A percentile compares a stretch with the other conserved stretches of the same genome.
phyloP scores from a whole-genome alignment of 2,888 invertebrate genomes.

The Drosophila nr. medialis region DNA sequence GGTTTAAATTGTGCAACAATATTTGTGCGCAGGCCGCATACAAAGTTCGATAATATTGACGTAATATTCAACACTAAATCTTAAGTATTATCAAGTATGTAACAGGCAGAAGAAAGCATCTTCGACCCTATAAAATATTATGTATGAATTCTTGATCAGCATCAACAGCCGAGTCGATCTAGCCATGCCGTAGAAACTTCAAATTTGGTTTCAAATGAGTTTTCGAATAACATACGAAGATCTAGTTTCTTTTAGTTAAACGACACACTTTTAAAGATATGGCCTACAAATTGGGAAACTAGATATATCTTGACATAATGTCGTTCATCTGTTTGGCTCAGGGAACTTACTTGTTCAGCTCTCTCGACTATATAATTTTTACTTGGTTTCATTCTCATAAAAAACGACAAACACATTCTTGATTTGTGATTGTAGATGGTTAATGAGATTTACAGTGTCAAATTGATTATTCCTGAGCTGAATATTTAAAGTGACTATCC shows the following conservation, averaged over 20 bases:
- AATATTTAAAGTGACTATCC: too few species aligned
- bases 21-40: slow-evolving; percentile 10
- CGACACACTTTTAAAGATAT: background rate
- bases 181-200: too few species aligned
- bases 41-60: slow-evolving; percentile 1
- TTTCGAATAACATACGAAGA: background rate
- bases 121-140: background rate
- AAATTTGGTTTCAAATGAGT: background rate
- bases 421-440: background rate
- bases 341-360: background rate
- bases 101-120: background rate
- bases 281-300: background rate
- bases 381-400: background rate
- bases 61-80: background rate
- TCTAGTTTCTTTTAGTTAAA: background rate
- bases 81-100: background rate
- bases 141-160: background rate
- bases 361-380: background rate
- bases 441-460: background rate
- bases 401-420: background rate
- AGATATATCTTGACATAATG: background rate
- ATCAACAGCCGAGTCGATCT: background rate
- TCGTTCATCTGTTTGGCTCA: background rate
- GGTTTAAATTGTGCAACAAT: slow-evolving; percentile 28
- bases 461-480: too few species aligned